Base-by-base conservation (phyloP, 2,888 invertebrate genomes). In the Orthosia incerta region DNA sequence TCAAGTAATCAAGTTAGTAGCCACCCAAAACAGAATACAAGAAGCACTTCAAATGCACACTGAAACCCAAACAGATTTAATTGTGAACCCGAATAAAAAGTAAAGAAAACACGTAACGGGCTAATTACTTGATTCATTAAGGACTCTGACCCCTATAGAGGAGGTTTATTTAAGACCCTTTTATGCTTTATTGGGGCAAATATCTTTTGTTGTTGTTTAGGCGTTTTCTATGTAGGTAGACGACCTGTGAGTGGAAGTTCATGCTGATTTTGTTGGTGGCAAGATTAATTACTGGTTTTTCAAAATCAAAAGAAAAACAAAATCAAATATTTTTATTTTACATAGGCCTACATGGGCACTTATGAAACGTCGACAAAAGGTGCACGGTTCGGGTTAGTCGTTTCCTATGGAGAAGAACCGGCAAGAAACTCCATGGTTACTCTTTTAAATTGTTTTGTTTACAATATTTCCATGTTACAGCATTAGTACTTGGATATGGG, bases 81-180 rank as follows among this genome's bases (percentile, higher is more conserved):
- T 63, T 56, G 48, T n/a, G 15, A 64, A 4, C 31, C 51, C 48
- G 57, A 74, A 69, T 79, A 64, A 74, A 66, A 78, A 77, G 71
- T 75, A 71, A 72, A 73, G 39, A 67, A 83, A 62, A 76, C 71
- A 77, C 73, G 80, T 82, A 68, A 70, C 68, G 55, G 68, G 51
- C 81, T 88, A 88, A 88, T 88, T 87, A 84, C 85, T 86, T 82
- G 79, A 87, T 88, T 88, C 83, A 88, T 88, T 88, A 88, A 61
- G 68, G 71, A 12, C 55, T 12, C 59, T 55, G 80, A 76, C 71
- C 83, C 74, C 15, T 55, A 39, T 20, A 63, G 63, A 64, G 76
- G 68, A 20, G 20, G 63, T 76, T 79, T 59, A 64, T 71, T 68
- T 74, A 63, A 64, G 51, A 18, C 50, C 4, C 68, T 63, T 86